Base-by-base conservation (phyloP, 2,888 invertebrate species). In the Troides aeacus region DNA sequence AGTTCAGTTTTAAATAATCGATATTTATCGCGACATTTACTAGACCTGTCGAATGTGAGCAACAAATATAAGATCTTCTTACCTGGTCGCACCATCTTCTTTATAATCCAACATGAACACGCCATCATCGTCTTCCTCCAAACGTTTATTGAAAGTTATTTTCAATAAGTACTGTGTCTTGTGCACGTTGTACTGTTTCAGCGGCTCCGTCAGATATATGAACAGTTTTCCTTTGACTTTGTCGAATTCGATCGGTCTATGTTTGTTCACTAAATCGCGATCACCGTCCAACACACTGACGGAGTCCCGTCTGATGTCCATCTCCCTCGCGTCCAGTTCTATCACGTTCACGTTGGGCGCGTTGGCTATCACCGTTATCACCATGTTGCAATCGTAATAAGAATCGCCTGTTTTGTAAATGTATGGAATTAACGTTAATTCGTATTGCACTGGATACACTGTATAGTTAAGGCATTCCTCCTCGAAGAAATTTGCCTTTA, bases 381-480 rank as follows among this genome's bases (percentile, higher is more conserved):
- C 79, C 61, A 90, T 75, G 60, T 88, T 85, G 80, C 91, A 88
- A 58, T 90, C 84, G 66, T 87, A 92, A 76, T 84, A 88, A 46
- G 85, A 84, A 53, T 73, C 76, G 1, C 76, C 77, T 12, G 80
- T 81, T 24, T 74, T 78, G 56, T 79, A 81, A 62, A 90, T 75
- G 61, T 86, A 84, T 0, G 92, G 92, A 21, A 76, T 84, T 65
- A 92, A 79, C 2, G 81, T 84, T 0, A 92, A 68, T 66, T 92
- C 92, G 61, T 92, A 92, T 72, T 92, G 89, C 72, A 90, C 83
- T 70, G 92, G 92, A 73, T 92, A 92, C 62, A 92, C 86, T 65
- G 91, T 91, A 61, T 90, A 92, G 74, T 92, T 90, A 21, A 92
- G 78, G 75, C 92, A 92, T 75, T 92, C 91, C 77, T 92, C 92